Percentiles rank a stretch among this genome's conserved stretches.
phyloP scores from a whole-genome alignment of 2,888 invertebrate genomes.

The Agrochola macilenta region DNA sequence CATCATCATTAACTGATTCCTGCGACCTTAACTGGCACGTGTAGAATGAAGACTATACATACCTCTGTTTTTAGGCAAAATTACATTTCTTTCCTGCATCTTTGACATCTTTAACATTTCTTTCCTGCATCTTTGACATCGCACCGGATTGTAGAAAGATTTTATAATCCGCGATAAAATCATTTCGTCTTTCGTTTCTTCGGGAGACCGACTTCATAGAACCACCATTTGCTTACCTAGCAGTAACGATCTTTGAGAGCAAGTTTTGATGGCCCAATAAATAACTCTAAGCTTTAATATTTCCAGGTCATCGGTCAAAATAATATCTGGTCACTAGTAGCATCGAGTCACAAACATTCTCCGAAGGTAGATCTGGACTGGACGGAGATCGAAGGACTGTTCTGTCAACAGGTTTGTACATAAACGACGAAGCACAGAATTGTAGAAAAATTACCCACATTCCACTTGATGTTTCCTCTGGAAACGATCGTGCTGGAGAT shows the following conservation, averaged over 20 bases:
- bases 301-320: constrained; percentile 95
- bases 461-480: not conserved
- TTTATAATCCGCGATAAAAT: not conserved
- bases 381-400: constrained; percentile 98
- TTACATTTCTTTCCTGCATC: not conserved
- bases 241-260: not conserved
- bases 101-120: not conserved
- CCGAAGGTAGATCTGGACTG: constrained; percentile 97
- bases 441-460: not conserved
- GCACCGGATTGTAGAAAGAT: not conserved
- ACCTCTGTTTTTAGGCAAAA: not conserved
- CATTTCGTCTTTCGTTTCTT: not conserved
- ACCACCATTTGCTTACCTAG: not conserved
- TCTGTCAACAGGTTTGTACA: constrained; percentile 95
- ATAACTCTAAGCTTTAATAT: not conserved
- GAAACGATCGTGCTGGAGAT: not conserved
- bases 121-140: not conserved
- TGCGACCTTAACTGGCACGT: not conserved
- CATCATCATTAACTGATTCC: not conserved
- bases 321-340: constrained; percentile 98
- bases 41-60: not conserved
- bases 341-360: constrained; percentile 95
- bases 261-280: not conserved
- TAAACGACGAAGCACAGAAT: not conserved
- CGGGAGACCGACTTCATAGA: not conserved